Conservation (phyloP, 2,797 vertebrate species). For the Tiaroga cobitis region DNA sequence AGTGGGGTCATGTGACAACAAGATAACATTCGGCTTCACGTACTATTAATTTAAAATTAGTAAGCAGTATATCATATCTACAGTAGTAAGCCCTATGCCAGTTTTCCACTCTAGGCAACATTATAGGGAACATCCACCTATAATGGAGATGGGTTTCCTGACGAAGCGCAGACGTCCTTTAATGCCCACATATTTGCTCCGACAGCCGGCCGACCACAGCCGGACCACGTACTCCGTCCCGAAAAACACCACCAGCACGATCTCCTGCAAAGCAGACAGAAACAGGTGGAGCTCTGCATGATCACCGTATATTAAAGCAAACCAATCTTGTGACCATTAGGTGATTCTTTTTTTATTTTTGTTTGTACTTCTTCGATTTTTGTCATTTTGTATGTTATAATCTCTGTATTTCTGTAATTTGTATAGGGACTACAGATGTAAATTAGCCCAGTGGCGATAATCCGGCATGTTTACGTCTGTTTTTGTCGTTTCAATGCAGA, state of each 20-base stretch:
- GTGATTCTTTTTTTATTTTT: no score
- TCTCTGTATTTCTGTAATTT: no score
- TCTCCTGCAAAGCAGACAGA: slow-evolving; percentile 81
- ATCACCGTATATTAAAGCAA: neutral
- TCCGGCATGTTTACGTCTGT: no score
- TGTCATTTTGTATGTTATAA: no score
- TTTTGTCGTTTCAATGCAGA: no score
- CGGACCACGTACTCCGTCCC: slow-evolving; percentile 87
- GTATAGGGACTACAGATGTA: no score
- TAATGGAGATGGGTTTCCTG: slow-evolving; percentile 92
- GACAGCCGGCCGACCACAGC: slow-evolving; percentile 91
- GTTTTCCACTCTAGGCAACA: neutral
- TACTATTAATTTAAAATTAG: neutral
- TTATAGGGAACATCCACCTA: slow-evolving; percentile 73
- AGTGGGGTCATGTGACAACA: neutral
- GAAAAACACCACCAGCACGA: slow-evolving; percentile 91
- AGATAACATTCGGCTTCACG: neutral
- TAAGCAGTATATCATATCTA: neutral
- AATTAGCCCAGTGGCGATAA: no score
- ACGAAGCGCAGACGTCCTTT: slow-evolving; percentile 87
- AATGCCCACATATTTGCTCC: slow-evolving; percentile 90
- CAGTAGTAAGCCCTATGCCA: neutral
- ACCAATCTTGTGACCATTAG: no score
- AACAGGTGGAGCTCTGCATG: slow-evolving; percentile 39
- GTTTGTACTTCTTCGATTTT: no score